phyloP scores from a whole-genome alignment of 2,797 vertebrate species.

The Sparidentex hasta region DNA sequence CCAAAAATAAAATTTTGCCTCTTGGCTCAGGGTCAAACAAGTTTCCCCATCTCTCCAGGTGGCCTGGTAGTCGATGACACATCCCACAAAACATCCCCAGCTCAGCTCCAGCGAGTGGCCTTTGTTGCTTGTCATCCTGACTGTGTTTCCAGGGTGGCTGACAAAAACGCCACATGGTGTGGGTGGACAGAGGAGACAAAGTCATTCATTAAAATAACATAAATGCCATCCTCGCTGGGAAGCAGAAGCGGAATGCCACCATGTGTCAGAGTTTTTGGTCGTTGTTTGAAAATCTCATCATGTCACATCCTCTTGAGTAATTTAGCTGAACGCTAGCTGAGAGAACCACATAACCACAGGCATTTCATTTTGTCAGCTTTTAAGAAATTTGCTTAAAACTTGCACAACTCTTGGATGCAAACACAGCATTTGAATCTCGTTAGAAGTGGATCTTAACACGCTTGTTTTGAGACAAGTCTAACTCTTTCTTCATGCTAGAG shows the following conservation, averaged over 20 bases:
- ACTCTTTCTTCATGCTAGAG: constrained; percentile 41
- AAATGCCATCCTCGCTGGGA: constrained; percentile 32
- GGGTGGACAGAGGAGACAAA: constrained; percentile 22
- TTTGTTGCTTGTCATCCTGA: constrained; percentile 35
- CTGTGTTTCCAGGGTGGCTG: constrained; percentile 8
- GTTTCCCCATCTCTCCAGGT: constrained; percentile 4
- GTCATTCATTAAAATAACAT: constrained; percentile 41
- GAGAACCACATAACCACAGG: constrained; percentile 6
- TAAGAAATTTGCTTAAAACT: neutral
- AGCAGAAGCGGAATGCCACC: constrained; percentile 18
- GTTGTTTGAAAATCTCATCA: neutral
- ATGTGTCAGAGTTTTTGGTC: constrained; percentile 14
- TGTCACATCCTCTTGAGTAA: constrained; percentile 2
- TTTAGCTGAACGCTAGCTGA: constrained; percentile 2
- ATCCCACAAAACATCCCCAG: constrained; percentile 8
- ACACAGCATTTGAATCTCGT: constrained; percentile 25
- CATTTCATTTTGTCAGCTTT: constrained; percentile 13
- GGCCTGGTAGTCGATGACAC: constrained; percentile 7
- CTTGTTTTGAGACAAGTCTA: constrained; percentile 1
- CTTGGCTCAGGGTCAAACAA: neutral
- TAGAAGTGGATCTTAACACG: constrained; percentile 28
- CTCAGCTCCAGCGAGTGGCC: neutral
- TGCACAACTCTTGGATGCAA: constrained; percentile 3
- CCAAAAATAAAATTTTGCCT: neutral
- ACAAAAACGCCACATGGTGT: constrained; percentile 32